Evolutionary conservation across 2,888 invertebrate genomes (phyloP).

Genomic region (Shargacucullia verbasci): DNA sequence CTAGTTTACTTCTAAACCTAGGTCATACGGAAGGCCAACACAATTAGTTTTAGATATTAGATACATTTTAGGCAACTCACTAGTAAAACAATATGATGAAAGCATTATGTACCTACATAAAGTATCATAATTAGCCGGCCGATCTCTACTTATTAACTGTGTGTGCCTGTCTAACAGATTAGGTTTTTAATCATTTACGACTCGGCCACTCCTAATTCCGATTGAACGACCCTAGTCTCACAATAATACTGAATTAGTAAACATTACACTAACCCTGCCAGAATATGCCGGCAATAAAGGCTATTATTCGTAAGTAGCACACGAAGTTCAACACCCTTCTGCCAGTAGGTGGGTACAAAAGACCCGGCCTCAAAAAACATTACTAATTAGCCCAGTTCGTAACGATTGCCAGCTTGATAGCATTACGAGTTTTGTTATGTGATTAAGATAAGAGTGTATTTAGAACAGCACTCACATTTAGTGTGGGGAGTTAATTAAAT

Average conservation of each 20-base stretch:
- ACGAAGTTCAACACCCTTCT: constrained; percentile 26
- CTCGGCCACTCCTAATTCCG: too few relatives aligned
- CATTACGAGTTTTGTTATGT: constrained; percentile 16
- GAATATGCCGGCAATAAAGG: constrained; percentile 17
- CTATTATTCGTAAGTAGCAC: constrained; percentile 20
- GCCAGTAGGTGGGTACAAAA: neutral
- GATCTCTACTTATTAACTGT: too few relatives aligned
- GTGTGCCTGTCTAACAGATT: too few relatives aligned
- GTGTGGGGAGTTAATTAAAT: constrained; percentile 4
- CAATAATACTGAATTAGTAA: neutral
- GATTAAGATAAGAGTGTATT: constrained; percentile 31
- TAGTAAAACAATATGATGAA: too few relatives aligned
- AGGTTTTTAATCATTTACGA: too few relatives aligned
- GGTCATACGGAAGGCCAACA: neutral
- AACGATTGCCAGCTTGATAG: constrained; percentile 28
- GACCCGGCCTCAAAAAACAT: constrained; percentile 37
- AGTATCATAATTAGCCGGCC: too few relatives aligned
- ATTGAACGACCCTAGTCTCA: too few relatives aligned
- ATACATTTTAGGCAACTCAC: too few relatives aligned
- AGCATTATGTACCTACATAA: too few relatives aligned
- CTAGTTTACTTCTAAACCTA: neutral
- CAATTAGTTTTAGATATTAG: too few relatives aligned
- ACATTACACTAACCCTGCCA: neutral
- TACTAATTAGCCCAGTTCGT: constrained; percentile 45
- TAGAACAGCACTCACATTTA: constrained; percentile 3